Percentiles rank a stretch among this genome's conserved stretches.
These are phyloP conservation scores for Psittacula cyanocephala DNA, from an alignment of 2,113 vertebrate genomes.

Conservation along the genomic window DNA sequence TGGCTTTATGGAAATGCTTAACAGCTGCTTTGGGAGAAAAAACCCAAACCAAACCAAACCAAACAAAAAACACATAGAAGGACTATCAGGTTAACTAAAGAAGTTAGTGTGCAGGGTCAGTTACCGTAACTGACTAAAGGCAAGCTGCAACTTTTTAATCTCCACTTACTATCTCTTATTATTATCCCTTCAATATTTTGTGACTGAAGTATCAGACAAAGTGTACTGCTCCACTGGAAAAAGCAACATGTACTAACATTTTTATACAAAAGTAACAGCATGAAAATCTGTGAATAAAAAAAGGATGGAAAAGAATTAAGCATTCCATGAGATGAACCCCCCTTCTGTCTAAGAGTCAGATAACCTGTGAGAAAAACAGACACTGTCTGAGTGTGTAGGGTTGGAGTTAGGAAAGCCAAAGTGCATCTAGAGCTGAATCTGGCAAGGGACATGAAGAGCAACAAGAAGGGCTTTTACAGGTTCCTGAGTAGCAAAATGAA, in stretches of 20 bases:
- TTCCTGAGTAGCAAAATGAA: neutral
- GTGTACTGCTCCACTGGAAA: neutral
- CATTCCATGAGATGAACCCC: neutral
- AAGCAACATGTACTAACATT: neutral
- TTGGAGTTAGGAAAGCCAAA: neutral
- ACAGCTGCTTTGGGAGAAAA: neutral
- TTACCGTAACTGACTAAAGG: neutral
- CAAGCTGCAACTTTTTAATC: neutral
- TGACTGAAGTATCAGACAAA: neutral
- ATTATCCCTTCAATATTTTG: neutral
- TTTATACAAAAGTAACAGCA: neutral
- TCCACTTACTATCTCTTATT: neutral
- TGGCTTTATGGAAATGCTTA: neutral
- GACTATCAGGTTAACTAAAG: neutral
- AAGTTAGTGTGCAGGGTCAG: neutral
- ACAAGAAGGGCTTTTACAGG: neutral
- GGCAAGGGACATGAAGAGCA: neutral
- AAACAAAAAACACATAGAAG: neutral
- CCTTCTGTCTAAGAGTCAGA: neutral
- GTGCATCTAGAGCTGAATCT: neutral
- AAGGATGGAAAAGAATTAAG: neutral
- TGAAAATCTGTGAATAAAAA: neutral
- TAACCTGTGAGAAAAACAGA: neutral
- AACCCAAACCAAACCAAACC: neutral
- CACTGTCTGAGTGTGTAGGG: neutral